These are phyloP conservation scores for Sisyra nigra DNA, from an alignment of 2,888 invertebrate genomes.

Conservation along the genomic window DNA sequence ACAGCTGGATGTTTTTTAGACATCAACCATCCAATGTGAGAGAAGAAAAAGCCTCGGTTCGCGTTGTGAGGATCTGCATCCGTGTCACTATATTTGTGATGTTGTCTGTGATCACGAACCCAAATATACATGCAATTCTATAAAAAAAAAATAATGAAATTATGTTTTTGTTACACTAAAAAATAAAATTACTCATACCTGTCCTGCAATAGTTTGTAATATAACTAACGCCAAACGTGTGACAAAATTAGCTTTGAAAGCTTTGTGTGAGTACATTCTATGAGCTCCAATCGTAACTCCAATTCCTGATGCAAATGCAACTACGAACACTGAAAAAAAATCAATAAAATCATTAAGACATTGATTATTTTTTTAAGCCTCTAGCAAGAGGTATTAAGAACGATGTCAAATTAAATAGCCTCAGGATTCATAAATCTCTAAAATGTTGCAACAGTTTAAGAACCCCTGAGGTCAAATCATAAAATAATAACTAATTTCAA, in stretches of 20 bases:
- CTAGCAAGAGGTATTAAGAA: too few species aligned
- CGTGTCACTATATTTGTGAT: conserved; percentile 62
- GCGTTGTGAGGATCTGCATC: conserved; percentile 70
- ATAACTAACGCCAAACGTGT: conserved; percentile 43
- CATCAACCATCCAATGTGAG: conserved; percentile 78
- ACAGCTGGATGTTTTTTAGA: conserved; percentile 62
- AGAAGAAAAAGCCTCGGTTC: conserved; percentile 70
- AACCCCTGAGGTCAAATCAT: too few species aligned
- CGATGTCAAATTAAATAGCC: too few species aligned
- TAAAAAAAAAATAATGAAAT: conserved; percentile 15
- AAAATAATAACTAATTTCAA: too few species aligned
- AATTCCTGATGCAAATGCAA: conserved; percentile 25
- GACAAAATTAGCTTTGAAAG: conserved; percentile 55
- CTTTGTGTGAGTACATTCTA: conserved; percentile 58
- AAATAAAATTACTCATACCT: too few species aligned
- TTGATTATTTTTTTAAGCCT: too few species aligned
- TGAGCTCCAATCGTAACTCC: conserved; percentile 73
- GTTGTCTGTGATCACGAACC: conserved; percentile 67
- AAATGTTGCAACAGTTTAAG: too few species aligned
- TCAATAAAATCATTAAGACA: too few species aligned
- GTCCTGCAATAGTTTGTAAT: conserved; percentile 56
- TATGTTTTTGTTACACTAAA: too few species aligned
- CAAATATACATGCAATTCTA: conserved; percentile 61
- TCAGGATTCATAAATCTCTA: too few species aligned
- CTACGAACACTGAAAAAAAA: conserved; percentile 19